Evolutionary conservation across 2,888 invertebrate species (phyloP).

Genomic region (Julus scanicus): DNA sequence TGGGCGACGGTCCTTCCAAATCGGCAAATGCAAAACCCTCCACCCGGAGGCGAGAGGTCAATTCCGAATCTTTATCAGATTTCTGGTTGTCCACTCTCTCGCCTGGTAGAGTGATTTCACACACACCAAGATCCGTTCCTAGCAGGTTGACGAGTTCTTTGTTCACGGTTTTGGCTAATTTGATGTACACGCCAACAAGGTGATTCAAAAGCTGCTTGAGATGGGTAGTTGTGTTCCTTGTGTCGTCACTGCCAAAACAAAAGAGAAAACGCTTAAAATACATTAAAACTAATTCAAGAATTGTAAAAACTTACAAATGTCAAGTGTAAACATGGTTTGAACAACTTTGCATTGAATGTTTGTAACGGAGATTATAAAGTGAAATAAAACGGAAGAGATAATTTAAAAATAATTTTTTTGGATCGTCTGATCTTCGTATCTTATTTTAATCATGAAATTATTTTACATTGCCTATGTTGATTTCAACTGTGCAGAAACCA

Average conservation of each 20-base stretch:
- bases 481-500: too few species aligned
- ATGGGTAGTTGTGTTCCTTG: neutral
- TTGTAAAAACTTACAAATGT: neutral
- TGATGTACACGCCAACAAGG: conserved; percentile 27
- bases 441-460: too few species aligned
- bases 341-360: neutral
- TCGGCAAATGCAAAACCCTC: neutral
- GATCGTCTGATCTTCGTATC: too few species aligned
- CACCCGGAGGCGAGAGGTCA: neutral
- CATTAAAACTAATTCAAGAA: neutral
- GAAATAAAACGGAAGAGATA: neutral
- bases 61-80: neutral
- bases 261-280: neutral
- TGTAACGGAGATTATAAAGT: neutral
- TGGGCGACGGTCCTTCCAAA: neutral
- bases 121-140: conserved; percentile 29
- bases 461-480: too few species aligned
- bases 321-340: neutral
- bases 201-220: conserved; percentile 8
- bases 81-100: neutral
- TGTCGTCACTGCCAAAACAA: conserved; percentile 30
- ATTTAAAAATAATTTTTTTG: too few species aligned
- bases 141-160: conserved; percentile 52
- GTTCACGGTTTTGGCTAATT: conserved; percentile 51
- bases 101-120: neutral